Evolutionary conservation across 1,140 invertebrate species (phyloP).

Genomic region (Babylonia areolata): DNA sequence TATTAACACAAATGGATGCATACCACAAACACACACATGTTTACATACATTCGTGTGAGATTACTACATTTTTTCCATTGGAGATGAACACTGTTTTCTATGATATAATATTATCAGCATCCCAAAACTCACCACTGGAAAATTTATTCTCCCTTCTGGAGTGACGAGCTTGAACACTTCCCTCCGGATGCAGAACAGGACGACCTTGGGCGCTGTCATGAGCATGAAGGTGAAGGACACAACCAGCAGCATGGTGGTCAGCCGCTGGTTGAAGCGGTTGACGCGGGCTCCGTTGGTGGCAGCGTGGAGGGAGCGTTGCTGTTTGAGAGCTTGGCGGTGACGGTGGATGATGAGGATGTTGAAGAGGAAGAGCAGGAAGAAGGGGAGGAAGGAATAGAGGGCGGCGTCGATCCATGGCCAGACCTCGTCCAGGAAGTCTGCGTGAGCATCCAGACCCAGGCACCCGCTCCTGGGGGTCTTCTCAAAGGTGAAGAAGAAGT

Average conservation of each 20-base stretch:
- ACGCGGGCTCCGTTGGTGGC: background rate
- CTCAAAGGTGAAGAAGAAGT: slow-evolving; percentile 56
- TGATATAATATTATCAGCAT: too few relatives aligned
- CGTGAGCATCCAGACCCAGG: slow-evolving; percentile 38
- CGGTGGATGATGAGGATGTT: slow-evolving; percentile 66
- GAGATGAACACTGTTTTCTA: too few relatives aligned
- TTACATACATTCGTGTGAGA: too few relatives aligned
- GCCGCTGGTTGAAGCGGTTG: slow-evolving; percentile 46
- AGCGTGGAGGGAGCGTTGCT: slow-evolving; percentile 41
- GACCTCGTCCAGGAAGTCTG: slow-evolving; percentile 48
- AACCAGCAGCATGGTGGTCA: slow-evolving; percentile 60
- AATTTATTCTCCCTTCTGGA: slow-evolving; percentile 41
- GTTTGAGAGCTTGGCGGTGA: slow-evolving; percentile 49
- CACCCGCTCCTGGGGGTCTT: slow-evolving; percentile 42
- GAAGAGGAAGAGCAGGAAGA: slow-evolving; percentile 60
- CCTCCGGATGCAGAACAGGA: slow-evolving; percentile 55
- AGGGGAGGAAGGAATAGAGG: slow-evolving; percentile 67
- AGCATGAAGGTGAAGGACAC: slow-evolving; percentile 63
- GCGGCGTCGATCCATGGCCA: slow-evolving; percentile 69
- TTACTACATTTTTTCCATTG: too few relatives aligned
- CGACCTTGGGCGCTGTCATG: slow-evolving; percentile 56
- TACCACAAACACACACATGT: too few relatives aligned
- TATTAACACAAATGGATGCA: too few relatives aligned
- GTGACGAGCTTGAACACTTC: slow-evolving; percentile 50
- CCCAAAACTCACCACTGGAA: slow-evolving; percentile 33